Conservation (phyloP, 2,113 vertebrate species). For the Hemiscyllium ocellatum region DNA sequence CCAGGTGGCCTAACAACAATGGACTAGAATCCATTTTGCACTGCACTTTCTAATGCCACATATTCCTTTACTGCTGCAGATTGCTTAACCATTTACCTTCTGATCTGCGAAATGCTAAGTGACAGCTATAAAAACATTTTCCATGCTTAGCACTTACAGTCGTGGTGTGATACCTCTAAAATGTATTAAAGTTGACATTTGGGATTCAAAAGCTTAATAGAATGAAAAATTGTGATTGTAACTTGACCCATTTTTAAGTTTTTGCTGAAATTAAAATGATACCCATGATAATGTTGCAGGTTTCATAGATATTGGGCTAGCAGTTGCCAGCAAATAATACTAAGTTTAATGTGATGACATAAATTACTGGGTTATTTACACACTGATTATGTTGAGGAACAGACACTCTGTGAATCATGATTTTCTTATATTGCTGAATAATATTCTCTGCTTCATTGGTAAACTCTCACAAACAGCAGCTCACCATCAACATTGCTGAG, state of each 20-base stretch:
- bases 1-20: background rate
- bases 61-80: slow-evolving; percentile 6
- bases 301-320: background rate
- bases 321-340: background rate
- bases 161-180: background rate
- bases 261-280: background rate
- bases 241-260: background rate
- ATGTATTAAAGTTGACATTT: background rate
- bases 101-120: slow-evolving; percentile 17
- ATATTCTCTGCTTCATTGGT: background rate
- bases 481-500: background rate
- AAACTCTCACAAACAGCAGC: background rate
- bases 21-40: slow-evolving; percentile 19
- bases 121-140: slow-evolving; percentile 5
- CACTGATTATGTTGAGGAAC: background rate
- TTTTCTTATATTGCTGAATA: background rate
- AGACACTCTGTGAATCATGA: background rate
- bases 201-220: background rate
- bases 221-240: background rate
- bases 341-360: background rate
- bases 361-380: background rate
- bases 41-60: background rate
- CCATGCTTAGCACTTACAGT: background rate
- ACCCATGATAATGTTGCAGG: background rate
- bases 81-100: background rate